Base-by-base conservation (phyloP, 1,140 invertebrate species). In the Manduca sexta region DNA sequence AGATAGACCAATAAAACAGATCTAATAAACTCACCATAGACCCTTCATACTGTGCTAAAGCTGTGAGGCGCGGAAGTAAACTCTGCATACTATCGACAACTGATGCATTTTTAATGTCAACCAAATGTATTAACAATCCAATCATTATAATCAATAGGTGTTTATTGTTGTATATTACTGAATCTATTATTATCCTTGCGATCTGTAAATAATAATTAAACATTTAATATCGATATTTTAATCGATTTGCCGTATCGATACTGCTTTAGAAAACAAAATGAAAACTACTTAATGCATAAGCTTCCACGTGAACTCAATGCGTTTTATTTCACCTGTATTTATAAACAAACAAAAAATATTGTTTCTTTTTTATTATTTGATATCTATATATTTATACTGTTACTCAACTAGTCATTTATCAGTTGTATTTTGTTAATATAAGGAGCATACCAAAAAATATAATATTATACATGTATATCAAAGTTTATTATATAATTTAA, bases 111-210 rank as follows among this genome's bases (percentile, higher is more conserved):
- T 89, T 88, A 4, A 84, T 71, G 56, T 88, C 65, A 8, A 92
- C 76, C 49, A 93, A 87, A 51, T 87, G 81, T 34, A 86, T 86
- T 13, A 93, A 76, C 2, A 89, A 88, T 30, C 86, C 85, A 7
- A 93, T 64, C 18, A 91, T 86, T 10, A 90, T 87, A 17, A 87
- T 56, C 10, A 93, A 60, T 35, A 91, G 66, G 42, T 90, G 81
- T 15, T 84, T 78, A 58, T 92, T 88, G 33, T 87, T 84, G 39
- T 88, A 85, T 13, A 90, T 88, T 18, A 94, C 67, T 49, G 88
- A 89, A 52, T 92, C 88, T 31, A 93, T 86, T n/a, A 93, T 77
- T 55, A 93, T 66, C 37, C 90, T 89, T 15, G 90, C 84, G 42
- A 92, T 82, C 91, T 94, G 82, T 56, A 87, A 88, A n/a, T n/a